Conservation (phyloP, 2,113 vertebrate genomes). For the Cinclus mexicanus region DNA sequence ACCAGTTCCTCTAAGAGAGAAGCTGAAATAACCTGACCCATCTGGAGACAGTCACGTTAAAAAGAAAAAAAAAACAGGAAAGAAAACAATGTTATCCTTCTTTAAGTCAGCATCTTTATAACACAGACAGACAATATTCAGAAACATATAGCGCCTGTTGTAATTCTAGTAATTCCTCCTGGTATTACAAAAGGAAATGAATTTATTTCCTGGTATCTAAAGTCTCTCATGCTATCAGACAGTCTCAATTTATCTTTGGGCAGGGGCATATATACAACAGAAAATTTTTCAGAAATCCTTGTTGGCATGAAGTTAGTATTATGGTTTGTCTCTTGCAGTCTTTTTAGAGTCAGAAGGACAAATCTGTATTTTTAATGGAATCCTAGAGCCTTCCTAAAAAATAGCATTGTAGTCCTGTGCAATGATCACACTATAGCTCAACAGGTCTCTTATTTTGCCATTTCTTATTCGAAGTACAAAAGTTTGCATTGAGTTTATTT, state of each 20-base stretch:
- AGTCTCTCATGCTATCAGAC: background rate
- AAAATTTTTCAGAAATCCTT: background rate
- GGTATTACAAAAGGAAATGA: conserved; percentile 14
- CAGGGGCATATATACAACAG: background rate
- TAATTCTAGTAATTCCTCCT: conserved; percentile 11
- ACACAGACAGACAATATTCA: background rate
- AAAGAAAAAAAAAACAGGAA: background rate
- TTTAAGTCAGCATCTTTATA: background rate
- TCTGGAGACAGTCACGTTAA: background rate
- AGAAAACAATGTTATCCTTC: background rate
- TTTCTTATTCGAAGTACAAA: background rate
- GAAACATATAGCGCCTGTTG: background rate
- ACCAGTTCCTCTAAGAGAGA: background rate
- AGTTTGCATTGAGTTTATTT: background rate
- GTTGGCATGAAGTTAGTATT: background rate
- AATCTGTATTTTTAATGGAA: background rate
- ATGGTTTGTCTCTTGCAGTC: background rate
- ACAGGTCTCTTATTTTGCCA: background rate
- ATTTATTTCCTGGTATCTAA: conserved; percentile 28
- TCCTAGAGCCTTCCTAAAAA: background rate
- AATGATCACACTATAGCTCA: background rate
- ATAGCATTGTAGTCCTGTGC: background rate
- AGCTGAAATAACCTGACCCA: background rate
- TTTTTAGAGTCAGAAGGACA: background rate
- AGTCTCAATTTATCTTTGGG: background rate